phyloP scores from a whole-genome alignment of 2,797 vertebrate genomes.

The Lindbergichthys nudifrons region DNA sequence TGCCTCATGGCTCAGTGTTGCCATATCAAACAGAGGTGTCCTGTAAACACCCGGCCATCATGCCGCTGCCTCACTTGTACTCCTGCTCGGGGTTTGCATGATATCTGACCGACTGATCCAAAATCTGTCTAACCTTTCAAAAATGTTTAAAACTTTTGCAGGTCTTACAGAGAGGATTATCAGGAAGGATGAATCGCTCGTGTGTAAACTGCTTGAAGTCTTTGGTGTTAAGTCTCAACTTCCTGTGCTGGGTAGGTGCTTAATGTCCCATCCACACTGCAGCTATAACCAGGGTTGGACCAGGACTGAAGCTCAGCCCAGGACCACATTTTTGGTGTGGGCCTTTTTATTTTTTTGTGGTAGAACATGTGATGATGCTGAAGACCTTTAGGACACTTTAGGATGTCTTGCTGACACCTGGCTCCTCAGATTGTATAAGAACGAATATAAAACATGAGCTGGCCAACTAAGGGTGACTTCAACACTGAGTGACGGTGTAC shows the following conservation, averaged over 20 bases:
- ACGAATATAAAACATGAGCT: too few species aligned
- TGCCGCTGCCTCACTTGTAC: background rate
- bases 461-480: too few species aligned
- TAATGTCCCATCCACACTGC: too few species aligned
- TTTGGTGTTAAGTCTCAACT: constrained; percentile 64
- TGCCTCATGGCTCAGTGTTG: constrained; percentile 62
- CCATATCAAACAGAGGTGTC: constrained; percentile 76
- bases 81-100: background rate
- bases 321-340: too few species aligned
- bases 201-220: constrained; percentile 66
- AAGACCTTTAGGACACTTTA: too few species aligned
- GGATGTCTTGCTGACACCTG: too few species aligned
- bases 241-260: constrained; percentile 78
- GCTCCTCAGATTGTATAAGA: too few species aligned
- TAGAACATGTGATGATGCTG: too few species aligned
- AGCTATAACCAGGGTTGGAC: background rate
- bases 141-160: background rate
- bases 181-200: constrained; percentile 63
- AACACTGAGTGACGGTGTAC: too few species aligned
- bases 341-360: too few species aligned
- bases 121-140: background rate
- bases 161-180: constrained; percentile 7
- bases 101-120: background rate
- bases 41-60: constrained; percentile 59
- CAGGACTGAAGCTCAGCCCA: too few species aligned